Evolutionary conservation across 2,888 invertebrate species (phyloP).

Genomic region (Lepidonotus clava): DNA sequence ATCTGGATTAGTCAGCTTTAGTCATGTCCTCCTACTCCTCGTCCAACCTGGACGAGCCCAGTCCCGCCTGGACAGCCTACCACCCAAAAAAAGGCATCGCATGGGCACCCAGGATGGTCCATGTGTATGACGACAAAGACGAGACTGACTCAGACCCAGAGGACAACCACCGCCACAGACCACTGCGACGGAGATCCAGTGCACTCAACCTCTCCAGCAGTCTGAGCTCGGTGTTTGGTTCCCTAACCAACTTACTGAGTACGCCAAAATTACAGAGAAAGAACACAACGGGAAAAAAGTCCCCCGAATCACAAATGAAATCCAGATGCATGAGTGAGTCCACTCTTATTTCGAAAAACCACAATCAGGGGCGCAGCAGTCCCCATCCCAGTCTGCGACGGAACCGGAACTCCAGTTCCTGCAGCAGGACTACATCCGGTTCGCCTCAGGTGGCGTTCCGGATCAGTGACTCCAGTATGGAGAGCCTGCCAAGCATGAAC

Average conservation of each 20-base stretch:
- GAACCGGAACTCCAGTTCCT: not conserved
- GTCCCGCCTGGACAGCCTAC: constrained; percentile 48
- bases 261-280: not conserved
- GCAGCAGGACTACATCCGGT: not conserved
- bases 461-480: not conserved
- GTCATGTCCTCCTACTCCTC: constrained; percentile 31
- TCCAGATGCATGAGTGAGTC: no score
- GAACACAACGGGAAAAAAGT: not conserved
- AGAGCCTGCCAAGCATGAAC: not conserved
- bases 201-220: constrained; percentile 26
- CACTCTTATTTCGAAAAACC: no score
- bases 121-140: constrained; percentile 31
- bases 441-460: not conserved
- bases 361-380: not conserved
- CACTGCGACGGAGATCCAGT: not conserved
- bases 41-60: constrained; percentile 5
- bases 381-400: not conserved
- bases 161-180: not conserved
- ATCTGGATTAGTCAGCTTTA: no score
- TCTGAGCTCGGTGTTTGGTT: constrained; percentile 47
- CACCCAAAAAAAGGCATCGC: constrained; percentile 51
- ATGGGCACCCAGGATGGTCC: constrained; percentile 24
- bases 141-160: not conserved
- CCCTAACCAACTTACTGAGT: constrained; percentile 5
- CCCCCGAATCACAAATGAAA: no score